Base-by-base conservation (phyloP, 1,140 invertebrate species). In the Caerostris darwini region DNA sequence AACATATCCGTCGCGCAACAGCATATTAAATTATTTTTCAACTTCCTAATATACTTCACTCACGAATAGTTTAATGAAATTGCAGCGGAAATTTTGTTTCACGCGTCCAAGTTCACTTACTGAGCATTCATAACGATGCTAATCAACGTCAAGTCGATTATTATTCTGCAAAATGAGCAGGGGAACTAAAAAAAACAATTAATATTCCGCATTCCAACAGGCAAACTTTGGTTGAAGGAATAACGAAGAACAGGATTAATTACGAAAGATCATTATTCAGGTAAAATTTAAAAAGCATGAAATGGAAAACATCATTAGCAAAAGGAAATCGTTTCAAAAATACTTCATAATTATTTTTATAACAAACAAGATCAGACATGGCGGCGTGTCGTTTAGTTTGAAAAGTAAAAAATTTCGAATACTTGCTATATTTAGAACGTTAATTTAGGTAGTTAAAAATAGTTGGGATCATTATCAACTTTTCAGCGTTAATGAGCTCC, bases 241-340 rank as follows among this genome's bases (percentile, higher is more conserved):
- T 14, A 64, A 61, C 2, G 5, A 77, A 77, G 19, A 77, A 12
- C 14, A 77, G 34, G 3, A 77, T 77, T 77, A 77, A 77, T 77
- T 53, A 77, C 10, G 71, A 53, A 2, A 77, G 50, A 50, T 50
- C 34, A 77, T 77, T 77, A 53, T 77, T 77, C 71, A 77, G 71
- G 71, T 77, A 77, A n/a, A 53, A 77, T 77, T 77, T 53, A 53
- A 77, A 77, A 77, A 77, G 71, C 71, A 77, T 7, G 71, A 77
- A 77, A 77, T 14, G 34, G 34, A 53, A 77, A 77, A 77, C 34
- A 77, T 77, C 71, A 77, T 77, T 77, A 77, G 34, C 50, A 77
- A 19, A n/a, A 12, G 8, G 5, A 34, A 8, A 5, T 50, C 10
- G 34, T 50, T 77, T 19, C 12, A 64, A 34, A 77, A 77, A 77